Base-by-base conservation (phyloP, 2,113 vertebrate genomes). In the Orientallactaga bullata region DNA sequence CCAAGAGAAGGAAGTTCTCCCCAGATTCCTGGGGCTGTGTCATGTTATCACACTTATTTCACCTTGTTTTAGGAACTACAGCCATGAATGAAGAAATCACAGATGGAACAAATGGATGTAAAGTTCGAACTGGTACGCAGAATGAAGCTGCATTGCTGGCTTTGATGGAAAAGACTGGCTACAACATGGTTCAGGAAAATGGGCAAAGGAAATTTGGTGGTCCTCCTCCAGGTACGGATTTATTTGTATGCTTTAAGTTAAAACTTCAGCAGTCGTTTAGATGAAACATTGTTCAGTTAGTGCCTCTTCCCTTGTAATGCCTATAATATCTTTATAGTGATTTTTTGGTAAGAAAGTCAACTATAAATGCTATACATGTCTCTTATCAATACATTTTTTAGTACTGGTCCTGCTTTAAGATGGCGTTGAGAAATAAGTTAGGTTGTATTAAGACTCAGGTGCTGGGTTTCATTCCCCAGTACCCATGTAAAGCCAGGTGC, bases 191-290 rank as follows among this genome's bases (percentile, higher is more conserved):
- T 95, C 99, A 99, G 96, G 99, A 99, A 97, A 99, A 99, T n/a
- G 99, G 99, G 4, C 99, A 99, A 94, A 99, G 99, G 94, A 99
- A 99, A 98, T 99, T 99, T 92, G 99, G 99, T 66, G 99, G 99
- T n/a, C 99, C 99, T 42, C 99, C 99, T 71, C 99, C 99, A 98
- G 99, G 99, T 99, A 88, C 93, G 96, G 0, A 11, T 92, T 94
- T 94, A 10, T 72, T 94, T 90, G n/a, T 90, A 20, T 42, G 80
- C 17, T 81, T 93, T 90, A 68, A 88, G 7, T 74, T 47, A 79
- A 63, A 39, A 73, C 21, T 87, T 82, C 47, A 68, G 20, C 42
- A 28, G 18, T 55, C 8, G 72, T 63, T 90, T 93, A 76, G 16
- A 32, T 94, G 42, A 81, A 69, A 20, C 84, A 16, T 55, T 2